Evolutionary conservation across 2,113 vertebrate species (phyloP).

Genomic region (Protobothrops flavoviridis): DNA sequence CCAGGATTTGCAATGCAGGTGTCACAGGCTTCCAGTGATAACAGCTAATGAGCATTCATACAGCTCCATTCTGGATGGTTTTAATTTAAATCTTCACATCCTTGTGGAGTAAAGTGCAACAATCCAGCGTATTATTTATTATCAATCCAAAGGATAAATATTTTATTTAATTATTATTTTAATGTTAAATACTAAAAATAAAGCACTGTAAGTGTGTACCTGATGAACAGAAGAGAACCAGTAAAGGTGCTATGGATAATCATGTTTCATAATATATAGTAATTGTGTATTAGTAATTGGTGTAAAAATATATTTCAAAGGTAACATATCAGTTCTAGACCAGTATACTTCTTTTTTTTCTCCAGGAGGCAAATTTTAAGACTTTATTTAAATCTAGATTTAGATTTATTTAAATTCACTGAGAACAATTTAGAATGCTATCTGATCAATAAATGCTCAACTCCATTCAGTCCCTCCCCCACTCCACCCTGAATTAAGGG

Average conservation of each 20-base stretch:
- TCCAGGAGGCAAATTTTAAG: neutral
- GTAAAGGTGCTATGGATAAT: neutral
- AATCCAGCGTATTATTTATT: neutral
- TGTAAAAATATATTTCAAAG: neutral
- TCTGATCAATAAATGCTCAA: no score
- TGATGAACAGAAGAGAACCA: neutral
- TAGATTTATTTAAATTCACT: neutral
- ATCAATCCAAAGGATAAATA: neutral
- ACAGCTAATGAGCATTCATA: neutral
- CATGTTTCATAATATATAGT: neutral
- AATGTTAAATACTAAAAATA: constrained; percentile 27
- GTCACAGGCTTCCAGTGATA: neutral
- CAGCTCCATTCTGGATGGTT: neutral
- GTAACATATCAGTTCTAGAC: neutral
- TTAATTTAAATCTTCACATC: neutral
- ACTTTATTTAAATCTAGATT: neutral
- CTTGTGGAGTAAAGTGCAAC: neutral
- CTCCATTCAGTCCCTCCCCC: no score
- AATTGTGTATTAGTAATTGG: neutral
- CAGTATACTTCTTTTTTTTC: neutral
- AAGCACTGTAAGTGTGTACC: neutral
- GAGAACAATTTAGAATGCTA: neutral
- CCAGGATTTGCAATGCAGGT: neutral
- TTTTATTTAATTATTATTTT: neutral
- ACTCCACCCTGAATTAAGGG: no score